Evolutionary conservation across 2,888 invertebrate species (phyloP).

Genomic region (Caenorhabditis angaria): DNA sequence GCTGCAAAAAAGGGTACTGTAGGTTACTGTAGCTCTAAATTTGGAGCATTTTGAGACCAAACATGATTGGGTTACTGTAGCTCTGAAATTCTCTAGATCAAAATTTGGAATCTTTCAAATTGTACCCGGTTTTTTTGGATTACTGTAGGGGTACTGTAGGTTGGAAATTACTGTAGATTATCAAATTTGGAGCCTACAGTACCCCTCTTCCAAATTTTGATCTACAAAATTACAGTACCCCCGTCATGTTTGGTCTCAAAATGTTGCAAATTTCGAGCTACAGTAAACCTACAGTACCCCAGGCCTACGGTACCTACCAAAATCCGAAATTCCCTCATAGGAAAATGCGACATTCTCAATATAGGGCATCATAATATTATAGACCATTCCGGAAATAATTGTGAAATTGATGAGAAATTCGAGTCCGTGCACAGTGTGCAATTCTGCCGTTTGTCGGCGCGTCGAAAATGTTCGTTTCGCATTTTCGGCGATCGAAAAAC

Average conservation of each 20-base stretch:
- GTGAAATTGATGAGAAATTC: slow-evolving; percentile 51
- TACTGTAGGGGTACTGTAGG: no score
- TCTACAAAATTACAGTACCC: no score
- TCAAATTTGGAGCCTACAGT: no score
- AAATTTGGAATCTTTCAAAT: no score
- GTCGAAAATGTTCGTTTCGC: slow-evolving; percentile 48
- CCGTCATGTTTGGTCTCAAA: no score
- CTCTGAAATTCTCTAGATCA: no score
- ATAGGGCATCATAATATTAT: slow-evolving; percentile 67
- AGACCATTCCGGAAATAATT: slow-evolving; percentile 63
- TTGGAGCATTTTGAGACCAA: no score
- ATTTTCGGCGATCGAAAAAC: slow-evolving; percentile 42
- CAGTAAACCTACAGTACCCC: no score
- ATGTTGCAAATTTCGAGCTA: no score
- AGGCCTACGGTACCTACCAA: slow-evolving; percentile 29
- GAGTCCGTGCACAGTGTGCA: slow-evolving; percentile 54
- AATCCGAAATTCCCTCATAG: slow-evolving; percentile 59
- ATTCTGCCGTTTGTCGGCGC: slow-evolving; percentile 34
- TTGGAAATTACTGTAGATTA: background rate
- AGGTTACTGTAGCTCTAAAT: slow-evolving; percentile 3
- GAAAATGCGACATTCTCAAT: slow-evolving; percentile 69
- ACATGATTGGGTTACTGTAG: no score
- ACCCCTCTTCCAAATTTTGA: no score
- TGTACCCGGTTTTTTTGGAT: no score
- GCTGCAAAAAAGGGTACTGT: slow-evolving; percentile 16